Base-by-base conservation (phyloP, 2,888 invertebrate genomes). In the Eurois occulta region DNA sequence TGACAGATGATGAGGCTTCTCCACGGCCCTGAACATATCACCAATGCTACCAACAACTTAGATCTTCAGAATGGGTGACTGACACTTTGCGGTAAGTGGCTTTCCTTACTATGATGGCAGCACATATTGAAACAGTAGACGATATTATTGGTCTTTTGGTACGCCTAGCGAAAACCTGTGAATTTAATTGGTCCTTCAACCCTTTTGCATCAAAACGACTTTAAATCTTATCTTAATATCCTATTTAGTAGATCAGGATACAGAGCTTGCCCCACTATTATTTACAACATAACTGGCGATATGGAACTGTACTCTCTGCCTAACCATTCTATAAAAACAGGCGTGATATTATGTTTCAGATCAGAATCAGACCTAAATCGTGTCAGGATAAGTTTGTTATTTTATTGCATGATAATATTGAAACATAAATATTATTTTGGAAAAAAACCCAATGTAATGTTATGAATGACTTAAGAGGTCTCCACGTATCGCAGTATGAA, bases 71-170 rank as follows among this genome's bases (percentile, higher is more conserved):
- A 84, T 75, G 78, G 35, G 24, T 55, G 67, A 78, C 38, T 70
- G 52, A 35, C 68, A 66, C 24, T 72, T 55, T 38, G n/a, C 5
- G 78, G 84, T 85, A 75, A 81, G 84, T 72, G 24, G 7, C 16
- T 64, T 62, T 60, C 1, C 2, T 18, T 41, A 16, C 4, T 41
- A 6, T 41, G n/a, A 8, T 16, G 64, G 62, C 4, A 38, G 24
- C n/a, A 35, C 11, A n/a, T 38, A 64, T 38, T 24, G 13, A 38
- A 64, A 11, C 35, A 13, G 13, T 64, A 55, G 21, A 21, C 11
- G 64, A 7, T 2, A 32, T 35, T 24, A 32, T 75, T 46, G 38
- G 65, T 38, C 7, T 35, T 75, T 46, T n/a, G 10, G 24, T 52
- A 38, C 6, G 24, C 11, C 18, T 16, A 21, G 21, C 10, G 2